Conservation (phyloP, 1,140 invertebrate genomes). For the Delia radicum region DNA sequence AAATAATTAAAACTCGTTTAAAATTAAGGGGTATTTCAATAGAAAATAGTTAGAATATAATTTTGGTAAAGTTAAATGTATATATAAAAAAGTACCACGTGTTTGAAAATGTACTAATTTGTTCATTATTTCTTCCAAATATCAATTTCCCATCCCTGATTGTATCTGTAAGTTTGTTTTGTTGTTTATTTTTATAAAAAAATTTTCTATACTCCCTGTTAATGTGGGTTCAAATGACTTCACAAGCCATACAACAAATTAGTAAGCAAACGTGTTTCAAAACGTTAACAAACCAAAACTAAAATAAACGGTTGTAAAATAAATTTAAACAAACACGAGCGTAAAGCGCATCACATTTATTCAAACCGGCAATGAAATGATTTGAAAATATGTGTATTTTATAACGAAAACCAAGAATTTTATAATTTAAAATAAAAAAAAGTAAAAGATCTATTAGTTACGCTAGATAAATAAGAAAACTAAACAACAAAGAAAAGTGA, state of each 20-base stretch:
- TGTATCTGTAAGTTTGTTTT: neutral
- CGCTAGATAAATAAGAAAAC: neutral
- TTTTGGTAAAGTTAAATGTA: too few relatives aligned
- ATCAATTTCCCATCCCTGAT: too few relatives aligned
- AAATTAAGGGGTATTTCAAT: too few relatives aligned
- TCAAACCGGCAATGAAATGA: neutral
- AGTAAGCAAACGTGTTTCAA: conserved; percentile 1
- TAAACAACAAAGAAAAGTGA: neutral
- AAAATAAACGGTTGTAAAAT: neutral
- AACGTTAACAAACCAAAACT: neutral
- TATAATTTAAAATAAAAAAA: neutral
- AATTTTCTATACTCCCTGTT: neutral
- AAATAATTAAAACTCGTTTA: too few relatives aligned
- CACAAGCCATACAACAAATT: neutral
- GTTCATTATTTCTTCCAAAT: too few relatives aligned
- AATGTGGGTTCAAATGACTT: neutral
- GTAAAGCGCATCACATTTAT: neutral
- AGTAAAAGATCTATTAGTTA: neutral
- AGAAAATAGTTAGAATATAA: too few relatives aligned
- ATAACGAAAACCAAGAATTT: neutral
- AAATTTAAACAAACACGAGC: neutral
- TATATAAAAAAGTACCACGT: too few relatives aligned
- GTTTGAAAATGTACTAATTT: too few relatives aligned
- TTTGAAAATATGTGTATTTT: neutral
- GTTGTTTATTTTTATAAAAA: too few relatives aligned